A percentile compares a stretch with the other conserved stretches of the same genome.
Conservation (phyloP, 2,888 invertebrate species). For the Microchrysa polita region DNA sequence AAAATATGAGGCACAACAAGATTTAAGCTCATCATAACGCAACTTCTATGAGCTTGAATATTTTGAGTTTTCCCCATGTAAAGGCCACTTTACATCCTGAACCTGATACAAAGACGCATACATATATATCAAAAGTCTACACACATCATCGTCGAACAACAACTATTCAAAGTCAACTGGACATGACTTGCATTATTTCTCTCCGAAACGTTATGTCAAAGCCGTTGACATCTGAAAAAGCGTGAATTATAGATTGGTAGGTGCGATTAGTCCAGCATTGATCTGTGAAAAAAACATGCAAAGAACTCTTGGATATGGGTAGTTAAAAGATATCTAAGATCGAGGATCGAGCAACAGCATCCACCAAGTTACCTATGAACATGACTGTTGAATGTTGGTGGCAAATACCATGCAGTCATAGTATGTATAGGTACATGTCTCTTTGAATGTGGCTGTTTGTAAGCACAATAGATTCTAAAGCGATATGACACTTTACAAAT, state of each 20-base stretch:
- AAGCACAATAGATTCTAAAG: constrained; percentile 24
- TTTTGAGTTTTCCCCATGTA: too few species aligned
- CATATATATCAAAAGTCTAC: background rate
- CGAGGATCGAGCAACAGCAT: constrained; percentile 1
- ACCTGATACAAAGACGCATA: too few species aligned
- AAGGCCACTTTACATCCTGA: too few species aligned
- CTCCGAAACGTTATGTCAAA: constrained; percentile 39
- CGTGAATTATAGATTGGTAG: constrained; percentile 38
- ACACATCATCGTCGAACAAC: constrained; percentile 22
- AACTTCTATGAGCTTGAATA: too few species aligned
- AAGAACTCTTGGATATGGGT: constrained; percentile 7
- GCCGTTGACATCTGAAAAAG: constrained; percentile 45
- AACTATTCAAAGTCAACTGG: constrained; percentile 37
- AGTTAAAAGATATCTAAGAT: background rate
- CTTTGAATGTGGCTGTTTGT: constrained; percentile 16
- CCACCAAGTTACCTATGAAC: too few species aligned
- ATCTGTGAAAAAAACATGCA: constrained; percentile 31
- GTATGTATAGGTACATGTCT: too few species aligned
- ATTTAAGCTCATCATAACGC: too few species aligned
- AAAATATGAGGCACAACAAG: too few species aligned
- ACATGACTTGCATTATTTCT: constrained; percentile 40
- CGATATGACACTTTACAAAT: constrained; percentile 41
- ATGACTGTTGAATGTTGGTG: constrained; percentile 43
- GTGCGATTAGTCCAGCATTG: constrained; percentile 18
- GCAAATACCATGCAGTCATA: constrained; percentile 29